A percentile compares a stretch with the other conserved stretches of the same genome.
phyloP scores from a whole-genome alignment of 2,113 vertebrate species.

The Lophochroa leadbeateri region DNA sequence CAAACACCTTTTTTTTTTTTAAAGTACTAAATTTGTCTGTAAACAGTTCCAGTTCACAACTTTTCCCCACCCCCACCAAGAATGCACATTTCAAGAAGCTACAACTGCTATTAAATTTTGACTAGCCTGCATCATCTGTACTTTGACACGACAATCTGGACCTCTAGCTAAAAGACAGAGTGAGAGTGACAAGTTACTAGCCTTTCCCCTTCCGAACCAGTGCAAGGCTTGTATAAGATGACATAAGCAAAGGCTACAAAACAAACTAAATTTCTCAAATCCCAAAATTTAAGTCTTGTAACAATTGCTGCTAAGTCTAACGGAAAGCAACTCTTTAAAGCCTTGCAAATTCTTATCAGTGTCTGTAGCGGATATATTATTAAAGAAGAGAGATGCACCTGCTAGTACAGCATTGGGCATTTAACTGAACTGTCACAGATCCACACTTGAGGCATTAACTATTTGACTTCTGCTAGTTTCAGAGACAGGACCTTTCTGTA shows the following conservation, averaged over 20 bases:
- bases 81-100: neutral
- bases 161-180: neutral
- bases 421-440: neutral
- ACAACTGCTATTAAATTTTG: neutral
- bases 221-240: neutral
- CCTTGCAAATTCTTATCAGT: neutral
- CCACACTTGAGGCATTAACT: neutral
- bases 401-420: neutral
- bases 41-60: neutral
- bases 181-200: neutral
- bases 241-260: neutral
- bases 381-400: neutral
- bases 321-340: neutral
- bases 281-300: neutral
- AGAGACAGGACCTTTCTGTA: neutral
- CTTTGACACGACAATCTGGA: neutral
- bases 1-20: neutral
- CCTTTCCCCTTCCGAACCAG: neutral
- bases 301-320: neutral
- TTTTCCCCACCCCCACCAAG: neutral
- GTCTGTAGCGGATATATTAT: neutral
- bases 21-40: accelerated
- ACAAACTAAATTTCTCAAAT: neutral
- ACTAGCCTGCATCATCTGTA: neutral
- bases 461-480: neutral